A percentile compares a stretch with the other conserved stretches of the same genome.
Evolutionary conservation across 1,140 invertebrate species (phyloP).

Genomic region (Papilio polytes): DNA sequence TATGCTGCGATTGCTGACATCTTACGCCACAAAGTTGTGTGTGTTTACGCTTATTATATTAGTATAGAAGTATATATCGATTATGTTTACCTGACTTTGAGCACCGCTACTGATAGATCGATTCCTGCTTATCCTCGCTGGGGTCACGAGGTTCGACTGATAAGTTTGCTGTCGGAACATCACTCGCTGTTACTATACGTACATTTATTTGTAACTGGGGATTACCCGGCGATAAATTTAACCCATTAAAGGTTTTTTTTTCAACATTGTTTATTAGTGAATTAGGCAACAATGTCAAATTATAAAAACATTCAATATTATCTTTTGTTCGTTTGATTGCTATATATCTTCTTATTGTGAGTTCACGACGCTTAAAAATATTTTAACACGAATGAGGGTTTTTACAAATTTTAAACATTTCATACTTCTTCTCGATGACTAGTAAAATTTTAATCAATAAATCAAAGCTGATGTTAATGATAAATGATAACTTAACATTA

Average conservation of each 20-base stretch:
- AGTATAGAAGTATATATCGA: too few relatives aligned
- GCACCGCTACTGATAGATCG: conserved; percentile 55
- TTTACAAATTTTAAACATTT: too few relatives aligned
- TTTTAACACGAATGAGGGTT: too few relatives aligned
- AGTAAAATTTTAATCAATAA: too few relatives aligned
- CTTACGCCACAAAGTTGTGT: too few relatives aligned
- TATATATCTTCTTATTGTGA: too few relatives aligned
- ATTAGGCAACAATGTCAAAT: neutral
- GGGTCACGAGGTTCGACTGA: conserved; percentile 79
- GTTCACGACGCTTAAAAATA: too few relatives aligned
- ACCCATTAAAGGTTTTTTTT: neutral
- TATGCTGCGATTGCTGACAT: too few relatives aligned
- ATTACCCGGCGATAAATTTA: neutral
- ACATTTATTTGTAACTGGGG: neutral
- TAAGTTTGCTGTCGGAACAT: conserved; percentile 60
- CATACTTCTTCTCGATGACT: too few relatives aligned
- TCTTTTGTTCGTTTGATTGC: neutral
- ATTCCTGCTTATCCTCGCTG: conserved; percentile 73
- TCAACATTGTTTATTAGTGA: neutral
- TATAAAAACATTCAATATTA: conserved; percentile 28
- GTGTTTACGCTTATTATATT: too few relatives aligned
- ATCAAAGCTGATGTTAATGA: too few relatives aligned
- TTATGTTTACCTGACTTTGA: conserved; percentile 65
- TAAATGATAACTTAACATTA: too few relatives aligned
- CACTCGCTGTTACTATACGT: neutral